Evolutionary conservation across 2,113 vertebrate species (phyloP).

Genomic region (Rhinolophus ferrumequinum): DNA sequence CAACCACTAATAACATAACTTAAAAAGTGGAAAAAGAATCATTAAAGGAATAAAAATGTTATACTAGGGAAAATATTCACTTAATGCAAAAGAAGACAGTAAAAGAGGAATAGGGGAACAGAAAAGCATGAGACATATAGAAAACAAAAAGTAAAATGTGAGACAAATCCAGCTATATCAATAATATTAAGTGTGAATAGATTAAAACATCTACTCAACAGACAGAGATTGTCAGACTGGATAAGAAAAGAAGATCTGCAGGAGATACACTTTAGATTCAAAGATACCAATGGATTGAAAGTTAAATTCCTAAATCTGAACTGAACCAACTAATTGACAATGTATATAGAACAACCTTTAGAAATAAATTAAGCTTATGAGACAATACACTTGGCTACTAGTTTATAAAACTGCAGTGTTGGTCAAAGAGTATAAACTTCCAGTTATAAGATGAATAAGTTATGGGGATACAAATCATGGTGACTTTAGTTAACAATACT

Average conservation of each 20-base stretch:
- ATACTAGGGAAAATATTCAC: background rate
- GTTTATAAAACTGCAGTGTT: background rate
- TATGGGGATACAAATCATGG: background rate
- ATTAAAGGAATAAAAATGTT: constrained; percentile 11
- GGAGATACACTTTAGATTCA: background rate
- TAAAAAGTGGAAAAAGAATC: background rate
- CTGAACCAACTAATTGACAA: background rate
- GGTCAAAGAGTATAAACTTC: background rate
- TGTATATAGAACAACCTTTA: background rate
- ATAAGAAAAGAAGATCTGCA: background rate
- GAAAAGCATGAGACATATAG: background rate
- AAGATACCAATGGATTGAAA: background rate
- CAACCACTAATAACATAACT: background rate
- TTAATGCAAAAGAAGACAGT: background rate
- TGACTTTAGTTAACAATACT: background rate
- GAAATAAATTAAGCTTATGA: background rate
- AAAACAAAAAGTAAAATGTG: background rate
- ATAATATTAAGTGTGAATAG: background rate
- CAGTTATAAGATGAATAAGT: background rate
- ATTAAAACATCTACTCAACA: background rate
- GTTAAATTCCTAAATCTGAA: background rate
- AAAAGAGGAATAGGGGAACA: background rate
- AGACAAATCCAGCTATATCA: background rate
- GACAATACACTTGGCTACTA: background rate
- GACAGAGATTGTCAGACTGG: background rate